A percentile compares a stretch with the other conserved stretches of the same genome.
phyloP scores from a whole-genome alignment of 2,113 vertebrate species.

The Arvicanthis niloticus region DNA sequence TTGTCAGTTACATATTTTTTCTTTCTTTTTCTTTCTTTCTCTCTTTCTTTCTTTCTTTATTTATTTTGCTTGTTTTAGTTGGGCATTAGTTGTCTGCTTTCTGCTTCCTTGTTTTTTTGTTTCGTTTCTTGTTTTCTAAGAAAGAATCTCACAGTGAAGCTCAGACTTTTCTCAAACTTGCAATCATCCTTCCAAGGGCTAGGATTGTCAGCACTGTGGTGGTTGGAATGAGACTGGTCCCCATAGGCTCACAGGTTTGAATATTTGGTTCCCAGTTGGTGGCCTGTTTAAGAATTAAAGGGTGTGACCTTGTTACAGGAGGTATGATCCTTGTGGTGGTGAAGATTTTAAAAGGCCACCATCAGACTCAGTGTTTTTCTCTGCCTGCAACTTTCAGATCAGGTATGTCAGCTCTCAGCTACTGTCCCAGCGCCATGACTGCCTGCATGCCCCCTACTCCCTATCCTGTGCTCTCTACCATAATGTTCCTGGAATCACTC shows the following conservation, averaged over 20 bases:
- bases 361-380: not conserved
- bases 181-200: not conserved
- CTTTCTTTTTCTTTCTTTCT: too few relatives aligned
- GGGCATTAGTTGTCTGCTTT: not conserved
- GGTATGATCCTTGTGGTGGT: not conserved
- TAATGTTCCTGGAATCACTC: not conserved
- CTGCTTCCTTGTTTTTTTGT: not conserved
- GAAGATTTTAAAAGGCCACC: not conserved
- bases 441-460: not conserved
- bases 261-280: not conserved
- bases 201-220: not conserved
- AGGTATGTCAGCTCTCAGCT: not conserved
- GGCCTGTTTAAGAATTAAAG: not conserved
- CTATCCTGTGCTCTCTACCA: not conserved
- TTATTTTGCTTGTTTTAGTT: not conserved
- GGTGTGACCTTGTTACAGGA: not conserved
- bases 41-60: too few relatives aligned
- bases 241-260: not conserved
- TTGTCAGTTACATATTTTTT: not conserved
- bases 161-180: not conserved
- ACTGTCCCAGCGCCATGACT: not conserved
- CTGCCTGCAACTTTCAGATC: not conserved
- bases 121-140: not conserved
- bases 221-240: not conserved
- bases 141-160: not conserved